Evolutionary conservation across 1,140 invertebrate genomes (phyloP).

Genomic region (Cydia pomonella): DNA sequence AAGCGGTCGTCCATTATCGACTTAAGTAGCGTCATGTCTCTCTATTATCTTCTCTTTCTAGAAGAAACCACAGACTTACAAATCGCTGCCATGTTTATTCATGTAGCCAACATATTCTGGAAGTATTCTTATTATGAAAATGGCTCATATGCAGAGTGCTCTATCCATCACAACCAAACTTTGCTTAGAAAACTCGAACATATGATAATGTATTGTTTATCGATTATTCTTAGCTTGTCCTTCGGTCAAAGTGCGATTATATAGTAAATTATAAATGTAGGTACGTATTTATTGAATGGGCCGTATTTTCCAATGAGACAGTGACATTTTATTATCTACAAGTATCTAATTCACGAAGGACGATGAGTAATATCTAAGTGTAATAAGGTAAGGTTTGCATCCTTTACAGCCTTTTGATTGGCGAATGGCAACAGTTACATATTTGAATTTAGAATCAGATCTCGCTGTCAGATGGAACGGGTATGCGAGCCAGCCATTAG

Average conservation of each 20-base stretch:
- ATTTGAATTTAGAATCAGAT: too few species aligned
- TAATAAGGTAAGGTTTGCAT: too few species aligned
- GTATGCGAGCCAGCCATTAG: too few species aligned
- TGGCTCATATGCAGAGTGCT: constrained; percentile 1
- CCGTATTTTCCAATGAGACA: not conserved
- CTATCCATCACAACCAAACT: not conserved
- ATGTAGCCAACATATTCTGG: not conserved
- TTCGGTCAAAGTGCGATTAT: not conserved
- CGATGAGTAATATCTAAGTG: too few species aligned
- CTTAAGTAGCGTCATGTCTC: too few species aligned
- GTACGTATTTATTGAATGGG: not conserved
- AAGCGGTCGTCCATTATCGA: too few species aligned
- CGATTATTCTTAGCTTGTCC: constrained; percentile 7
- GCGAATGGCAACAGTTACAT: too few species aligned
- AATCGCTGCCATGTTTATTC: not conserved
- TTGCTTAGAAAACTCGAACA: not conserved
- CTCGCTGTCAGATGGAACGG: too few species aligned
- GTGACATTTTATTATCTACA: too few species aligned
- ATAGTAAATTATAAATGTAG: not conserved
- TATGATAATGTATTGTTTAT: constrained; percentile 22
- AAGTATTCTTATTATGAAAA: not conserved
- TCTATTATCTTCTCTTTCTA: not conserved
- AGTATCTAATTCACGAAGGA: too few species aligned
- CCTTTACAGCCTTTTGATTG: too few species aligned
- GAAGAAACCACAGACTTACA: not conserved